Conservation (phyloP, 2,797 vertebrate genomes). For the Alosa sapidissima region DNA sequence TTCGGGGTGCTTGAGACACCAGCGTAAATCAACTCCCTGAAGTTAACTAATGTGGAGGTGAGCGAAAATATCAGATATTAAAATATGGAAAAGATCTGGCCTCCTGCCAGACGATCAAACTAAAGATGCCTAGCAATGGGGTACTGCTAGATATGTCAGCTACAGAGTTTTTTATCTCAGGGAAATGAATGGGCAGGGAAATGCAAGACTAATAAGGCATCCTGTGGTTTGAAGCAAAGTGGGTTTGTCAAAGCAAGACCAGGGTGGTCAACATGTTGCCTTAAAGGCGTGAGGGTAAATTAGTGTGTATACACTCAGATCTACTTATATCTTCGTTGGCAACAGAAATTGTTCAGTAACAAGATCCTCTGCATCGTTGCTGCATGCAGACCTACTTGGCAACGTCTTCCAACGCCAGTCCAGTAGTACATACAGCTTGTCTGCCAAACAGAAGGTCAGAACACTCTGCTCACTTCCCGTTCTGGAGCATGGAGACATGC, state of each 20-base stretch:
- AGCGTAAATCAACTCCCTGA: no score
- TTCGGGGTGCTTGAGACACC: no score
- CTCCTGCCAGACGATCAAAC: not conserved
- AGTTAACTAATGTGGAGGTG: not conserved
- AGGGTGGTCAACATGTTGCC: not conserved
- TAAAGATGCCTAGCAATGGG: not conserved
- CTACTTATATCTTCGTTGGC: not conserved
- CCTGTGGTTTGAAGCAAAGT: not conserved
- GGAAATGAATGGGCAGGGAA: not conserved
- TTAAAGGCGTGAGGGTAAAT: not conserved
- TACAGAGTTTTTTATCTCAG: not conserved
- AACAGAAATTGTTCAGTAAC: not conserved
- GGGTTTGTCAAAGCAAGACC: not conserved
- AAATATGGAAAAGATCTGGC: not conserved
- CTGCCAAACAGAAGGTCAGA: not conserved
- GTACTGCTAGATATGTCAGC: not conserved
- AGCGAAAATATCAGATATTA: not conserved
- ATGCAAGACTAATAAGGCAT: not conserved
- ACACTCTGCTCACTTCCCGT: not conserved
- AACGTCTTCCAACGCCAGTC: not conserved
- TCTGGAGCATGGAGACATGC: not conserved
- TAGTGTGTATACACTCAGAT: not conserved
- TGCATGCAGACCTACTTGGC: conserved; percentile 15
- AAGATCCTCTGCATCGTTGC: not conserved
- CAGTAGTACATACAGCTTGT: not conserved